These are phyloP conservation scores for Chroicocephalus ridibundus DNA, from an alignment of 2,113 vertebrate genomes.

Conservation along the genomic window DNA sequence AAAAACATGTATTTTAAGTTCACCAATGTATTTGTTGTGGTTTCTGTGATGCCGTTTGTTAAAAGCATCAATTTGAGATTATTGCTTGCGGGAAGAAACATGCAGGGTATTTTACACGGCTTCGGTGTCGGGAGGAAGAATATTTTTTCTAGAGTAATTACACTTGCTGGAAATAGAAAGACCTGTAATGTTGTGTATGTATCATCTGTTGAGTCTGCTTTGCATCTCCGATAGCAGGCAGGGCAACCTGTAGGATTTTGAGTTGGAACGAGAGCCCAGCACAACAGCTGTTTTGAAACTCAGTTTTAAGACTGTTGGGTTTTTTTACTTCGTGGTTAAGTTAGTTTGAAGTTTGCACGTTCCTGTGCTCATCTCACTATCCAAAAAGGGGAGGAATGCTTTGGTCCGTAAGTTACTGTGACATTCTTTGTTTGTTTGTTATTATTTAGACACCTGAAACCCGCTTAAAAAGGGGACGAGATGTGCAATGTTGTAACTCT, in stretches of 20 bases:
- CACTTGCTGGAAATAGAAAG: neutral
- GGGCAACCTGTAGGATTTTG: neutral
- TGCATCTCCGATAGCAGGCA: neutral
- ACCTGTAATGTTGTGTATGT: neutral
- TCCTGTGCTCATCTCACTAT: neutral
- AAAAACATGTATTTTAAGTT: neutral
- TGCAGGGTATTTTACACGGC: neutral
- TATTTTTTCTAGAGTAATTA: neutral
- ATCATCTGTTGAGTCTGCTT: neutral
- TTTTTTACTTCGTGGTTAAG: neutral
- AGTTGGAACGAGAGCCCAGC: neutral
- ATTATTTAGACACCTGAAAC: neutral
- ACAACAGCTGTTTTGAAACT: neutral
- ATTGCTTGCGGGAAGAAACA: neutral
- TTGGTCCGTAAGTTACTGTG: neutral
- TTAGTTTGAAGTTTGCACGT: neutral
- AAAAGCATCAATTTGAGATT: neutral
- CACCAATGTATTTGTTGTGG: neutral
- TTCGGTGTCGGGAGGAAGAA: neutral
- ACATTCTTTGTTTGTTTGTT: neutral
- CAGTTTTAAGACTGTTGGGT: neutral
- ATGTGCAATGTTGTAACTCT: neutral
- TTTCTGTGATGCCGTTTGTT: neutral
- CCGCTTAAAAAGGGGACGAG: neutral
- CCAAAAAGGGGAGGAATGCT: neutral